A percentile compares a stretch with the other conserved stretches of the same genome.
These are phyloP conservation scores for Canis aureus DNA, from an alignment of 2,113 vertebrate species.

Conservation along the genomic window DNA sequence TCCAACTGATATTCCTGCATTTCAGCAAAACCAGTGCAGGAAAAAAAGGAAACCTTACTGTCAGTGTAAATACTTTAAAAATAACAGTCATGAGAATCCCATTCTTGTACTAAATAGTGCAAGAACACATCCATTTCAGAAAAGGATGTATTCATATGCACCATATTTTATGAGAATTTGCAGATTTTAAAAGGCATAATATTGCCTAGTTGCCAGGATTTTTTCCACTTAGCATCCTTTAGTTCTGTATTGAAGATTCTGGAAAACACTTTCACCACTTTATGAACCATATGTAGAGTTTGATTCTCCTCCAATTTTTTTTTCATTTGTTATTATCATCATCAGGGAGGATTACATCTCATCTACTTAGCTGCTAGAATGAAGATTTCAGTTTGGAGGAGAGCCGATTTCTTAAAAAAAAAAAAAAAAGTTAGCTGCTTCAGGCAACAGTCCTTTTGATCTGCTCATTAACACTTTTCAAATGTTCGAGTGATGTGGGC, in stretches of 20 bases:
- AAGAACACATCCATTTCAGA: constrained; percentile 66
- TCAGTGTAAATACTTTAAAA: constrained; percentile 70
- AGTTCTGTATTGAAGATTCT: constrained; percentile 77
- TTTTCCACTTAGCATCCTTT: constrained; percentile 79
- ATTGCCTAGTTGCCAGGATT: constrained; percentile 80
- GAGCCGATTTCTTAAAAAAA: constrained; percentile 81
- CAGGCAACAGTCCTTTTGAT: constrained; percentile 89
- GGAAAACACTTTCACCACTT: constrained; percentile 82
- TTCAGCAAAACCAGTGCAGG: constrained; percentile 45
- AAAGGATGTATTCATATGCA: constrained; percentile 75
- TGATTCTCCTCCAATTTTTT: constrained; percentile 82
- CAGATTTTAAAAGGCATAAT: constrained; percentile 78
- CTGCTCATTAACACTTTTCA: constrained; percentile 90
- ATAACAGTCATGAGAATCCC: constrained; percentile 76
- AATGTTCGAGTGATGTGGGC: constrained; percentile 86
- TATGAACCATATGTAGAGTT: constrained; percentile 81
- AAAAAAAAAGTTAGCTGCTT: constrained; percentile 84
- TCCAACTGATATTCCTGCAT: constrained; percentile 21
- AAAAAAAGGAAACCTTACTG: constrained; percentile 69
- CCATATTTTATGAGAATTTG: constrained; percentile 84
- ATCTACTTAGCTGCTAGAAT: constrained; percentile 81
- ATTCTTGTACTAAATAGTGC: constrained; percentile 74
- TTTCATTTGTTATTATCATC: constrained; percentile 82
- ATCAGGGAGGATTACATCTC: constrained; percentile 82
- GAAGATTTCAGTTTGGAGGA: constrained; percentile 85